Base-by-base conservation (phyloP, 2,797 vertebrate genomes). In the Melopsittacus undulatus region DNA sequence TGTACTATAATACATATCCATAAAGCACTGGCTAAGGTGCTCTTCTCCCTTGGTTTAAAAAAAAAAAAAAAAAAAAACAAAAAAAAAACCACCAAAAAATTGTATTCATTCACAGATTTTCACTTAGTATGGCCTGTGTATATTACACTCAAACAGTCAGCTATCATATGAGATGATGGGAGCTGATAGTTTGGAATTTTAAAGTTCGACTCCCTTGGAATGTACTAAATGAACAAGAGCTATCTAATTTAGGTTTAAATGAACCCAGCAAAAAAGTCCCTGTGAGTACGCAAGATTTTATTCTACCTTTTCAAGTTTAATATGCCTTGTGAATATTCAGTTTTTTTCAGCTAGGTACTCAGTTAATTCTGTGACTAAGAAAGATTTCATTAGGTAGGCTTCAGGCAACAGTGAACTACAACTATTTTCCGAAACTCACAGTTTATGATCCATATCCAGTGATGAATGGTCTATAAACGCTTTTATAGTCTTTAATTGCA, bases 351-450 rank as follows among this genome's bases (percentile, higher is more conserved):
- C 93, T 97, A 96, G 96, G 95, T 95, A 96, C 92, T 95, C 96
- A 96, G 94, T 97, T 98, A 97, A 97, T 97, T 97, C 97, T 95
- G 51, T 93, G 96, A 97, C 96, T 97, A 96, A 96, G 95, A 97
- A 97, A 97, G 96, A 97, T 97, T 97, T 97, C 96, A 97, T 98
- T 98, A 97, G 97, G 97, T 95, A 96, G 85, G 97, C 97, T 98
- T 98, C 97, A 98, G 96, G 97, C 97, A 97, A 98, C 96, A 97
- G 92, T 94, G 96, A 97, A 72, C 96, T 96, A 96, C 96, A 97
- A 98, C 97, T 97, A 97, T 97, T 98, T 98, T 97, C 96, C 96
- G 95, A 97, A 98, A 97, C 95, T 97, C 97, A 98, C 69, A 97
- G 90, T 97, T 98, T 98, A 97, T 97, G 97, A 97, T 88, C 96